These are phyloP conservation scores for Brachyptera putata DNA, from an alignment of 2,888 invertebrate genomes.

Conservation along the genomic window DNA sequence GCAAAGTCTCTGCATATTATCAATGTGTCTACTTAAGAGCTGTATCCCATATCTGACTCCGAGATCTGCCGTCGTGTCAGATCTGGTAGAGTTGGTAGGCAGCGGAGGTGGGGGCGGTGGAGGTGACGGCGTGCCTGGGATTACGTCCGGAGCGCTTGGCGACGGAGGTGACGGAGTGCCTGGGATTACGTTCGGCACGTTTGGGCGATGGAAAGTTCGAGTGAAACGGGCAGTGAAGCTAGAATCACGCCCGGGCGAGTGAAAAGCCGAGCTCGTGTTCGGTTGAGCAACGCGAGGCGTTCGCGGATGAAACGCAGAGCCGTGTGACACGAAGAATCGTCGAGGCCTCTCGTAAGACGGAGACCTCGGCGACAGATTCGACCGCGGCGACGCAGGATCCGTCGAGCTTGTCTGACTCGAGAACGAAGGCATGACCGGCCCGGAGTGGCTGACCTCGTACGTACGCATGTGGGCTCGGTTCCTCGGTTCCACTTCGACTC, in stretches of 20 bases:
- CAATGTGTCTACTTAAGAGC: conserved; percentile 42
- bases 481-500: background rate
- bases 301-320: conserved; percentile 43
- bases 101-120: conserved; percentile 16
- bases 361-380: background rate
- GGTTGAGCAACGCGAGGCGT: no score
- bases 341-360: conserved; percentile 24
- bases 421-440: conserved; percentile 16
- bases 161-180: conserved; percentile 12
- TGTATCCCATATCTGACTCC: conserved; percentile 40
- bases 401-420: background rate
- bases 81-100: conserved; percentile 7
- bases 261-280: no score
- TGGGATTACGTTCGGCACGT: background rate
- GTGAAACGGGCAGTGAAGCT: background rate
- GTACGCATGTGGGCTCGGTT: conserved; percentile 13
- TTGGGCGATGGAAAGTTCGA: conserved; percentile 8
- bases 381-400: background rate
- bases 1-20: conserved; percentile 43
- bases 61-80: conserved; percentile 20
- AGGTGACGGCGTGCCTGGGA: background rate
- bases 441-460: conserved; percentile 17
- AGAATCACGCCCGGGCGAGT: no score
- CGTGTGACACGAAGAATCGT: conserved; percentile 33
- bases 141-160: conserved; percentile 4